Evolutionary conservation across 1,140 invertebrate genomes (phyloP).

Genomic region (Anthonomus grandis): DNA sequence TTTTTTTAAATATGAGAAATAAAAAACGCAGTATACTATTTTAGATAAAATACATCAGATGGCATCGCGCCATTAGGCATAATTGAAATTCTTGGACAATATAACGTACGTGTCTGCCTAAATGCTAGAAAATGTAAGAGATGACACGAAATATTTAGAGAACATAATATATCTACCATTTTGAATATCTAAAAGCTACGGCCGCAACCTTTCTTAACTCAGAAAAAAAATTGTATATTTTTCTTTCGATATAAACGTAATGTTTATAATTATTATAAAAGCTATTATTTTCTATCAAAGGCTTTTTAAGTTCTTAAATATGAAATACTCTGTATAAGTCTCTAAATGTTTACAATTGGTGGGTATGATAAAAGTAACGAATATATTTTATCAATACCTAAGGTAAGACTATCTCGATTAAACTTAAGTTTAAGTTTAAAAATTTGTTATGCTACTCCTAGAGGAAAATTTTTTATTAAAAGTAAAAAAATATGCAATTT

Average conservation of each 20-base stretch:
- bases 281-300: neutral
- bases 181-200: conserved; percentile 17
- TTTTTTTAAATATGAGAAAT: too few relatives aligned
- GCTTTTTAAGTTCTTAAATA: neutral
- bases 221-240: neutral
- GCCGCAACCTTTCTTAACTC: neutral
- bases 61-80: conserved; percentile 10
- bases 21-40: too few relatives aligned
- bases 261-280: neutral
- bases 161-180: conserved; percentile 24
- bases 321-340: neutral
- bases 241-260: neutral
- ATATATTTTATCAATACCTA: too few relatives aligned
- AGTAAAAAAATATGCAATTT: too few relatives aligned
- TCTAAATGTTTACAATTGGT: neutral
- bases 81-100: conserved; percentile 25
- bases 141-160: conserved; percentile 9
- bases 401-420: too few relatives aligned
- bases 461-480: too few relatives aligned
- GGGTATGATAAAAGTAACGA: neutral
- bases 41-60: too few relatives aligned
- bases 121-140: conserved; percentile 14
- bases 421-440: too few relatives aligned
- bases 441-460: too few relatives aligned
- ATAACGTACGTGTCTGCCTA: conserved; percentile 13